phyloP scores from a whole-genome alignment of 2,797 vertebrate species.

The Anniella stebbinsi region DNA sequence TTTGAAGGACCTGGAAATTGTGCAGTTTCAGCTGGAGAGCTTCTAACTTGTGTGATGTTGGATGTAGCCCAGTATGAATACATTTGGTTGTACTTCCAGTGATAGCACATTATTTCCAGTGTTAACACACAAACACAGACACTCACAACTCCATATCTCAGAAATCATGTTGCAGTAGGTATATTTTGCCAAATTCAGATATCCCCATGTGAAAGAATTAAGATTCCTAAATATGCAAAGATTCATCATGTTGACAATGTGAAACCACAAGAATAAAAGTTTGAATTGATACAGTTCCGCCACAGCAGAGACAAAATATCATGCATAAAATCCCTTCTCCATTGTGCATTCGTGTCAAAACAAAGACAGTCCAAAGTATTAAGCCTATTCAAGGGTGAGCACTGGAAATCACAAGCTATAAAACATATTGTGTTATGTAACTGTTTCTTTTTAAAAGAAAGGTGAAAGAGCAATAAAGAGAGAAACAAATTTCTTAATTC shows the following conservation, averaged over 20 bases:
- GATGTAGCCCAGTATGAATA: constrained; percentile 43
- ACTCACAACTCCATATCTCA: neutral
- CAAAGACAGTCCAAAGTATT: constrained; percentile 62
- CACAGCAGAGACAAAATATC: constrained; percentile 61
- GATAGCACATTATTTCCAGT: constrained; percentile 38
- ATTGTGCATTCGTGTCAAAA: constrained; percentile 63
- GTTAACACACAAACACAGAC: constrained; percentile 33
- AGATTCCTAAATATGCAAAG: constrained; percentile 73
- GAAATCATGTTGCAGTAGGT: constrained; percentile 69
- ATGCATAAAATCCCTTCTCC: constrained; percentile 46
- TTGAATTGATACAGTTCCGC: constrained; percentile 63
- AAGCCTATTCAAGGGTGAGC: constrained; percentile 54
- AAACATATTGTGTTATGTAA: neutral
- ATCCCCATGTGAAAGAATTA: constrained; percentile 62
- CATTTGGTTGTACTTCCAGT: constrained; percentile 43
- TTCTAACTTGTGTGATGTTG: neutral
- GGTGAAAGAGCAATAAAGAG: no score
- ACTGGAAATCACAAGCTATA: constrained; percentile 50
- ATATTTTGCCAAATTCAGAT: constrained; percentile 76
- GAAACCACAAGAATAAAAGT: constrained; percentile 62
- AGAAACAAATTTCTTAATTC: no score
- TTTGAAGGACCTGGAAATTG: no score
- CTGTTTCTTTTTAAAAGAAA: no score
- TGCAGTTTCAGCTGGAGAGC: no score
- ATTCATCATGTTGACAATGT: constrained; percentile 66